Evolutionary conservation across 1,140 invertebrate genomes (phyloP).

Genomic region (Melipona quadrifasciata): DNA sequence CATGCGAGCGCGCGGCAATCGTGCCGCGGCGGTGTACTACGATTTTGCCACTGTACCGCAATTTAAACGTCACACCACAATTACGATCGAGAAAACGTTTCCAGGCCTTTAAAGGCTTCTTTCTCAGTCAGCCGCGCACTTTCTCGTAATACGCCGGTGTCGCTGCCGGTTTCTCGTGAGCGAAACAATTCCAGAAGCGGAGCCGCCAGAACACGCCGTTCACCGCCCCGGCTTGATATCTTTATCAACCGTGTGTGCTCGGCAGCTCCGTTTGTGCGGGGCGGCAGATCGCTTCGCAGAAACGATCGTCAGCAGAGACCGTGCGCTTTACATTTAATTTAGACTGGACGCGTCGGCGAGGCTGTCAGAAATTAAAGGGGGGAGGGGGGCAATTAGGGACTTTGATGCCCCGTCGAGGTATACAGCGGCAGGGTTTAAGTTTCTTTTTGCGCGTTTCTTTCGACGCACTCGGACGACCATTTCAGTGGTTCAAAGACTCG

Average conservation of each 20-base stretch:
- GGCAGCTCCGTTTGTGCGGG: too few relatives aligned
- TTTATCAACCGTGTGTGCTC: conserved; percentile 5
- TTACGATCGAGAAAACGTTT: conserved; percentile 44
- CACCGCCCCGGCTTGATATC: conserved; percentile 12
- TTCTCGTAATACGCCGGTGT: conserved; percentile 37
- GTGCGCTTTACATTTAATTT: conserved; percentile 10
- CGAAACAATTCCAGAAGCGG: conserved; percentile 23
- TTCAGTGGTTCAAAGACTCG: not conserved
- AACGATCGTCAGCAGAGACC: not conserved
- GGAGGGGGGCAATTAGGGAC: not conserved
- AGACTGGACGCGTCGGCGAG: not conserved
- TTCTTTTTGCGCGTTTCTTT: not conserved
- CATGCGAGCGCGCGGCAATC: conserved; percentile 40
- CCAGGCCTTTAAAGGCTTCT: conserved; percentile 21
- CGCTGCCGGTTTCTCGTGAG: not conserved
- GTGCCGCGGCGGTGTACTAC: conserved; percentile 20
- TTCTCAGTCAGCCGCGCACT: conserved; percentile 12
- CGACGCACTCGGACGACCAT: too few relatives aligned
- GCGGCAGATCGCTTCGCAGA: not conserved
- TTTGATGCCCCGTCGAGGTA: not conserved
- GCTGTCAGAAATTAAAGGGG: not conserved
- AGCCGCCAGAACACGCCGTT: not conserved
- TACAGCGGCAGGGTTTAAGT: not conserved
- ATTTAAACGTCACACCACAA: conserved; percentile 49
- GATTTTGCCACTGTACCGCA: conserved; percentile 49